Conservation (phyloP, 2,888 invertebrate genomes). For the Pseudococcus jackbeardsleyi region DNA sequence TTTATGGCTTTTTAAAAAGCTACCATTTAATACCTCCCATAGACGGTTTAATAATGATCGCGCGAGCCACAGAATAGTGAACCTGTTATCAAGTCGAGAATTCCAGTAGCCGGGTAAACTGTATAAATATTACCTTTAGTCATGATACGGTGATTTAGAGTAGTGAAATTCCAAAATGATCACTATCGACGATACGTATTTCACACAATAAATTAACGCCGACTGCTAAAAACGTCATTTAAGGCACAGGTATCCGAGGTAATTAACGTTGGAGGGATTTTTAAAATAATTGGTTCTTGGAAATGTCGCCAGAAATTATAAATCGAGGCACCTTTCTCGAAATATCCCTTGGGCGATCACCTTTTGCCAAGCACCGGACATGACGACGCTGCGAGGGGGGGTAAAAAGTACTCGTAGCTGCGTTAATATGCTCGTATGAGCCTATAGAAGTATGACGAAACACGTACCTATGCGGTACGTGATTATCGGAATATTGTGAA, state of each 20-base stretch:
- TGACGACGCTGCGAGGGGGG: background rate
- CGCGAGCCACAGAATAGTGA: background rate
- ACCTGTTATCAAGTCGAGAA: background rate
- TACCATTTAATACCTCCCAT: background rate
- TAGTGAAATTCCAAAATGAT: conserved; percentile 17
- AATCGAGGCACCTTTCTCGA: conserved; percentile 4
- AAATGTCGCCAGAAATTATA: conserved; percentile 27
- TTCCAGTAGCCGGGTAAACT: conserved; percentile 9
- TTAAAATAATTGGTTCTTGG: conserved; percentile 37
- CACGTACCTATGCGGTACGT: background rate
- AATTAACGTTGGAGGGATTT: conserved; percentile 32
- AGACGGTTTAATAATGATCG: background rate
- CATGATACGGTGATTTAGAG: conserved; percentile 26
- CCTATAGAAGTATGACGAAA: background rate
- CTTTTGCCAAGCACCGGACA: background rate
- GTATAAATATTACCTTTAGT: conserved; percentile 39
- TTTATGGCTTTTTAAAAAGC: conserved; percentile 12
- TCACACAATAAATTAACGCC: background rate
- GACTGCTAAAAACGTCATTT: background rate
- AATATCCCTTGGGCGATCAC: background rate
- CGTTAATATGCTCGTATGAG: background rate
- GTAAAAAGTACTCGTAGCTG: background rate
- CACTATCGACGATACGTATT: background rate
- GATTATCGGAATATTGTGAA: conserved; percentile 10
- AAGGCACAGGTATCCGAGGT: background rate